Base-by-base conservation (phyloP, 2,888 invertebrate genomes). In the Stenichneumon culpator region DNA sequence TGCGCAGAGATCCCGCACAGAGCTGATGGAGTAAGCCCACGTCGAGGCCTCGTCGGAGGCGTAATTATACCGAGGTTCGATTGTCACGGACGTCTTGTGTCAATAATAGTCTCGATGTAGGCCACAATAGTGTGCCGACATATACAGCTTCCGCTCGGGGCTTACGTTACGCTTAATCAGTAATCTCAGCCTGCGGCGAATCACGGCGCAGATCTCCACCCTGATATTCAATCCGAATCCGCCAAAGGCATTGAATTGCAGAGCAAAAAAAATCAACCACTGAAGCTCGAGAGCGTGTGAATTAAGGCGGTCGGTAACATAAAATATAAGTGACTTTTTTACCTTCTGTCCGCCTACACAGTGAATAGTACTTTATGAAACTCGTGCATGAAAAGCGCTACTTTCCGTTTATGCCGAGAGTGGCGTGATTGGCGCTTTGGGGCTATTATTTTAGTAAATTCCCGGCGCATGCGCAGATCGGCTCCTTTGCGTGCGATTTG, bases 61-160 rank as follows among this genome's bases (percentile, higher is more conserved):
- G 78, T 79, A 83, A 83, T 83, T 79, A 83, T 73, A 78, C 78
- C 65, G 78, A 78, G 50, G 82, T 79, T 79, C 73, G 67, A 83
- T 79, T 83, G 78, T 83, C 82, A 83, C 78, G 65, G 68, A 68
- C 67, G 73, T 78, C 82, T 63, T 73, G 72, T 78, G 78, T 83
- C 67, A 83, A 79, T 73, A 79, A 73, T 83, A 83, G 57, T 54
- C 68, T 36, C 73, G 67, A 83, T 83, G 68, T 68, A 69, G 73
- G 78, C 50, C 82, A 79, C 57, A 50, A 54, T 77, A 52, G 65
- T 19, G 22, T 16, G n/a, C 19, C 39, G 25, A 63, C 28, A 60
- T 57, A 78, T 60, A 52, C 39, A 22, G 54, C 32, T 28, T 19
- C 52, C 28, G 65, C 70, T 57, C 22, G 69, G 50, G 44, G 73